These are phyloP conservation scores for Scaptomyza reducta DNA, from an alignment of 2,888 invertebrate species.

Conservation along the genomic window DNA sequence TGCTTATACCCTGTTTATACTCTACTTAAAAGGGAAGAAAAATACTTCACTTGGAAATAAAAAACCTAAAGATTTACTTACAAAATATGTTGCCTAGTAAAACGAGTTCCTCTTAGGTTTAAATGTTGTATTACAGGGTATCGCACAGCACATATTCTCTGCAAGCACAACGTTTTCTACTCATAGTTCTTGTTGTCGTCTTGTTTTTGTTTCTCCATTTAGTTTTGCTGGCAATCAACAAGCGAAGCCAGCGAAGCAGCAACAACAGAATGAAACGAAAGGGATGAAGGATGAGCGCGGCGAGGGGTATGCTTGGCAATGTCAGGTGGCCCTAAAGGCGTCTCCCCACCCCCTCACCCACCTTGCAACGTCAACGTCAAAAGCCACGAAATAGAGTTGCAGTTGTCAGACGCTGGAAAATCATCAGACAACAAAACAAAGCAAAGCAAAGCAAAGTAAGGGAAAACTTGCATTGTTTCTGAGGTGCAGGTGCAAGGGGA, in stretches of 20 bases:
- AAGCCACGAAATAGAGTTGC: constrained; percentile 50
- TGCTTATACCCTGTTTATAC: too few relatives aligned
- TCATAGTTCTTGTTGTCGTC: constrained; percentile 8
- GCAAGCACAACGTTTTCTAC: too few relatives aligned
- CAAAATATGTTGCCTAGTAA: too few relatives aligned
- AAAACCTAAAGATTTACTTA: too few relatives aligned
- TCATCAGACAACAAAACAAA: constrained; percentile 22
- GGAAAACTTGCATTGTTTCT: constrained; percentile 68
- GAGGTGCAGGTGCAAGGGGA: constrained; percentile 24
- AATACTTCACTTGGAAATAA: too few relatives aligned
- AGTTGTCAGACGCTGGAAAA: constrained; percentile 31
- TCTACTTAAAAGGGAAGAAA: too few relatives aligned
- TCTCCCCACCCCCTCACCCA: background rate
- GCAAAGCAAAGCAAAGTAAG: constrained; percentile 22
- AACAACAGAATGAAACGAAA: constrained; percentile 62
- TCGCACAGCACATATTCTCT: background rate
- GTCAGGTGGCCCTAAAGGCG: constrained; percentile 49
- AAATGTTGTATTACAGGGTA: constrained; percentile 22
- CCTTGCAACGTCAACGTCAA: constrained; percentile 51
- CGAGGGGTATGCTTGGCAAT: constrained; percentile 7
- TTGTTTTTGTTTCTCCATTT: constrained; percentile 9
- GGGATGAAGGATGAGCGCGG: too few relatives aligned
- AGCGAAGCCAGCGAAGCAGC: constrained; percentile 69
- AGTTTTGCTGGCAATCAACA: constrained; percentile 66
- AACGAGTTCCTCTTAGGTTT: too few relatives aligned